phyloP scores from a whole-genome alignment of 2,797 vertebrate species.

The Spinus olivaceus region DNA sequence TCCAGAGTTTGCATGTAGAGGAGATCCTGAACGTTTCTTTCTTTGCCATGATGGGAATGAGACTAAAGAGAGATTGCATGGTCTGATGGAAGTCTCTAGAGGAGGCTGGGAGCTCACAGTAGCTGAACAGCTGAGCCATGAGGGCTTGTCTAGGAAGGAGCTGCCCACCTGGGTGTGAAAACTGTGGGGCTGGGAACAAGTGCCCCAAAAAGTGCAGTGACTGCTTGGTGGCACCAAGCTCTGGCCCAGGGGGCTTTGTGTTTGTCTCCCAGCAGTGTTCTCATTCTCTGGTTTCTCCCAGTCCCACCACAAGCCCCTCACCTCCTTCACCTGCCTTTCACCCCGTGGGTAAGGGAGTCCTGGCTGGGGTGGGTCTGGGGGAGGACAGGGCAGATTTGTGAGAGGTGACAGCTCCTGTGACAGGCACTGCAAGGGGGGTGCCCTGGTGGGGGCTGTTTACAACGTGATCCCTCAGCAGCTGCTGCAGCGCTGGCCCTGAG shows the following conservation, averaged over 20 bases:
- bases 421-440: neutral
- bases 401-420: neutral
- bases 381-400: neutral
- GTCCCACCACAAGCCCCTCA: fast-evolving
- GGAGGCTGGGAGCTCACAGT: neutral
- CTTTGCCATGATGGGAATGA: neutral
- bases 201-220: neutral
- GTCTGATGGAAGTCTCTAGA: neutral
- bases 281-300: neutral
- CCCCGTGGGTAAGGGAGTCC: fast-evolving
- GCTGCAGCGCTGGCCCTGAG: neutral
- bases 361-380: neutral
- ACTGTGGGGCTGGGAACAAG: fast-evolving
- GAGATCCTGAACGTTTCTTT: neutral
- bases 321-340: neutral
- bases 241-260: fast-evolving
- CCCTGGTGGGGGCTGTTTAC: neutral
- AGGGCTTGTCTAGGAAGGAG: neutral
- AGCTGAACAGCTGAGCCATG: neutral
- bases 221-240: neutral
- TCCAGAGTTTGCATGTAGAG: neutral
- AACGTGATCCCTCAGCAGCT: constrained; percentile 51
- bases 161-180: neutral
- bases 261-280: neutral
- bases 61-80: neutral